Evolutionary conservation across 2,797 vertebrate species (phyloP), one percentile per base, ranked within the genome.

Genomic region (Melanotaenia nigrans): DNA sequence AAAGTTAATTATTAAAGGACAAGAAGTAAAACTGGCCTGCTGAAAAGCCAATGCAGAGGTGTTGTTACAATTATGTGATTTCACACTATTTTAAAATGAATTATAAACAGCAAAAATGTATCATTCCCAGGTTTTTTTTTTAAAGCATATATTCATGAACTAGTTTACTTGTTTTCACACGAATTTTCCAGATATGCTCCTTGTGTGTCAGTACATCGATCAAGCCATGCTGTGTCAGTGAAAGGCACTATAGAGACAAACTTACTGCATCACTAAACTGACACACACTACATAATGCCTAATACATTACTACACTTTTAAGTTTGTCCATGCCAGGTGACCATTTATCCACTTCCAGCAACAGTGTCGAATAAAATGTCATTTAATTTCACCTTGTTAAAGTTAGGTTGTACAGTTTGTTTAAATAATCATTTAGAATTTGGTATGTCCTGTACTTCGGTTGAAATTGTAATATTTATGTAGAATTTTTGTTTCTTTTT

Each of bases 161-260:
- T 61, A 30, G 36, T 76, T 73, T 73, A 56, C 24, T 38, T 59
- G 42, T 76, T 77, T 84, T 80, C 47, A 68, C 32, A 60, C 56
- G 49, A 68, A 58, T n/a, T 30, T 68, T n/a, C n/a, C 24, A 57
- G 42, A 5, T 16, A 59, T 71, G 62, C 35, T 68, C 38, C 33
- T 63, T 80, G 78, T 85, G 85, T 87, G 87, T 83, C 85, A 76
- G 51, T 63, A 63, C 60, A 76, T 77, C 74, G 77, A 56, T 67
- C 85, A 83, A 84, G 87, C 88, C 88, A 86, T 73, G 79, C 82
- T 80, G 85, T 77, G 73, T 88, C 88, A 89, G 89, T 79, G 77
- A 88, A 92, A 94, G 91, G 92, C 91, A 92, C 91, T 90, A 81
- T 74, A 81, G 85, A 87, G 81, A 82, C 90, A 58, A 87, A 83